Evolutionary conservation across 2,888 invertebrate species (phyloP), one percentile per base, ranked within the genome.

Genomic region (Podotricha telesiphe): DNA sequence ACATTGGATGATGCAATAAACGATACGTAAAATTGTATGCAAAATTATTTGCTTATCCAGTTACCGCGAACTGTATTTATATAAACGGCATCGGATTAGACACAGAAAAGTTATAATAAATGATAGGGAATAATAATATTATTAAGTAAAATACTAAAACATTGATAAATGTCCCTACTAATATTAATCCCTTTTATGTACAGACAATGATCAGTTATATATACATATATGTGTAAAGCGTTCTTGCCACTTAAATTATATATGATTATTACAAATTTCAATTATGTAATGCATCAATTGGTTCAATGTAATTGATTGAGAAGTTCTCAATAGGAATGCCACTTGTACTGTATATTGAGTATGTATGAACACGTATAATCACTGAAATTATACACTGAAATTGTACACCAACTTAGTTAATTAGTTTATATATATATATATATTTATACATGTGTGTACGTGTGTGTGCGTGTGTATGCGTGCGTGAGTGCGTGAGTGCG

Each of bases 241-340:
- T 11, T 48, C 19, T 20, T 55, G 2, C 17, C 11, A 55, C 34
- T 55, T 19, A 34, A 37, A 4, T 34, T 55, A 13, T 55, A 55
- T 37, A 11, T 5, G 13, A 3, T 1, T 17, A 55, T 34, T 19
- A 37, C 55, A 17, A 55, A 17, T 55, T 55, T 55, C 34, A 55
- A 55, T 55, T 55, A 55, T 37, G 55, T 55, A 55, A 55, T 37
- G 17, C 17, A 55, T 17, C 17, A 55, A 37, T 55, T 13, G 17
- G 37, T 34, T 34, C 34, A 55, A 17, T 11, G 55, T 55, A 37
- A 55, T 55, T 17, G 34, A 37, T 55, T 55, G 55, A 11, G 13
- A 37, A 55, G 11, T 11, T 6, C 34, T 37, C 17, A 55, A 37
- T 37, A 55, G 34, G 37, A 34, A 55, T 34, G 22, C n/a, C 53